Conservation (phyloP, 92 coral and sea anemone species). For the Meandrina meandrites region DNA sequence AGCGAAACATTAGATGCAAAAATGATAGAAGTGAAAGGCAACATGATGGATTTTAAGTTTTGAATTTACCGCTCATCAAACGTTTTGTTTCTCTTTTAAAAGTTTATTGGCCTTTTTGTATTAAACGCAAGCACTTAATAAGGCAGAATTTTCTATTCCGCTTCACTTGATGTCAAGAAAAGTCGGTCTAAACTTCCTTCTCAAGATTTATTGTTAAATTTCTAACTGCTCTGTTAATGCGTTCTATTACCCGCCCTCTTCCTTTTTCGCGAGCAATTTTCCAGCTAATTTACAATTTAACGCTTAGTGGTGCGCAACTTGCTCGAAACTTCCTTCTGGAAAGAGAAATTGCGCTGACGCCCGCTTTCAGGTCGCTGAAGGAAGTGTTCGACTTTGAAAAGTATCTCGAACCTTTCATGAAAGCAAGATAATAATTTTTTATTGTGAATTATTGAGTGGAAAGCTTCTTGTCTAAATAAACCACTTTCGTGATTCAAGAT, state of each 20-base stretch:
- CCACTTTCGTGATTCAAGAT: neutral
- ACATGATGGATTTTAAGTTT: neutral
- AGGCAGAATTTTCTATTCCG: neutral
- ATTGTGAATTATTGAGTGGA: neutral
- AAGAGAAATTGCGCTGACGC: conserved; percentile 11
- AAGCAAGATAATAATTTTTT: neutral
- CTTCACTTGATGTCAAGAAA: neutral
- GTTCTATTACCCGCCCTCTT: conserved; percentile 1
- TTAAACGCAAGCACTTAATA: conserved; percentile 8
- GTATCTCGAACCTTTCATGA: neutral
- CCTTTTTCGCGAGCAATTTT: conserved; percentile 19
- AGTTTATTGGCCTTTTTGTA: conserved; percentile 7
- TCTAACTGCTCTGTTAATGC: conserved; percentile 14
- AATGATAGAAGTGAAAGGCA: neutral
- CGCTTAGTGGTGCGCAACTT: neutral
- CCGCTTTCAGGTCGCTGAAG: neutral
- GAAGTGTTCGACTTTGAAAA: neutral
- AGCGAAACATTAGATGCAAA: too few species aligned
- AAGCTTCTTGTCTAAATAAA: neutral
- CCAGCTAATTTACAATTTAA: conserved; percentile 6
- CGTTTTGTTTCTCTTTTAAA: neutral
- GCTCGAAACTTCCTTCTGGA: conserved; percentile 28
- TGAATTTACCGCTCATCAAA: neutral
- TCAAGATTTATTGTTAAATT: neutral
- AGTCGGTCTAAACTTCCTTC: neutral